Base-by-base conservation (phyloP, 2,888 invertebrate species). In the Meganola albula region DNA sequence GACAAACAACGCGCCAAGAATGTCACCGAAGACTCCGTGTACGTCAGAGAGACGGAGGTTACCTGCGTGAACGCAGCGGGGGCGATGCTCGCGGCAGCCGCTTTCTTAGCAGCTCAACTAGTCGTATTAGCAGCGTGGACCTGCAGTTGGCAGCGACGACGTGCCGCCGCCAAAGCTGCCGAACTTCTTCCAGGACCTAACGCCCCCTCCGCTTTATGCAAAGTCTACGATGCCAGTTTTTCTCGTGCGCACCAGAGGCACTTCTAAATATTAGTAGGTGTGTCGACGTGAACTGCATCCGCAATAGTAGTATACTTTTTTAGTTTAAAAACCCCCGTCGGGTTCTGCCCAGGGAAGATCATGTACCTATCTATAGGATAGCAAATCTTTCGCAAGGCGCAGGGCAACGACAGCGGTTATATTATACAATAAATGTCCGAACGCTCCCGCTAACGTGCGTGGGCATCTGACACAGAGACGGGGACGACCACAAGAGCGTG, bases 41-140 rank as follows among this genome's bases (percentile, higher is more conserved):
- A 90, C 82, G 87, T 92, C 48, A 88, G 91, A 46, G 90, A 88
- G 69, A 88, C 88, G 45, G 78, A 82, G 25, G 72, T 74, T 54
- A 83, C 91, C 38, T 94, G 94, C 77, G 89, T 94, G 46, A 93
- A 94, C 72, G 87, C 92, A 58, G 89, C 90, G 53, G 95, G 95
- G 52, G 89, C 96, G 10, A 91, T 96, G 74, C 91, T 96, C 37
- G 94, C 95, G 28, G 94, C 93, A 22, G 92, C 93, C 18, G 91
- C 95, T 23, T 95, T 97, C 86, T 86, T 96, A 53, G 91, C 94
- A 29, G 93, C 93, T 12, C 96, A 96, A 87, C 89, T 96, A 69
- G 92, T 93, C 60, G 91, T 96, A 41, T 91, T 96, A 53, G 93
- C 94, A 27, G 93, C 92, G 45, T 96, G 95, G 94, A 93, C 95